Base-by-base conservation (phyloP, 37 sponge, comb jelly and placozoan genomes). In the Agelas oroides region DNA sequence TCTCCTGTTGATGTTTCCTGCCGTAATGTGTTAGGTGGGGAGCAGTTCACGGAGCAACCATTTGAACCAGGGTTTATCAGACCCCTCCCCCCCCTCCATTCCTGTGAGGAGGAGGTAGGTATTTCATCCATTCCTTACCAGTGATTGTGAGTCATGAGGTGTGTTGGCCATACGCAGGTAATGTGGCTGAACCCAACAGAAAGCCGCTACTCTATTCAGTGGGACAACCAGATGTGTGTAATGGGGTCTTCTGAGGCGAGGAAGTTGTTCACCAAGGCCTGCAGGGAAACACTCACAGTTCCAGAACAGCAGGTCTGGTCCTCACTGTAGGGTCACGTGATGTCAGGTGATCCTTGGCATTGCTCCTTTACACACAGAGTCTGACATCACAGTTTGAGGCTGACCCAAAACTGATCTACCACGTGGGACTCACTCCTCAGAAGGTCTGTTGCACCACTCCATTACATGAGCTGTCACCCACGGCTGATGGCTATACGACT, bases 181-280 rank as follows among this genome's bases (percentile, higher is more conserved):
- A 75, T 81, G 24, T 98, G 96, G 96, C 59, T 98, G 78, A 98
- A 96, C 66, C 98, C 98, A 1, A 90, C 82, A 39, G 92, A 93
- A 37, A 73, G 82, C 32, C 87, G 87, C 66, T 90, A 87, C 73
- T 60, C 84, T 70, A 82, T 95, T 23, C 92, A 98, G 71, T 98
- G 98, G 98, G 98, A 98, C 61, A 73, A 56, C 23, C 62, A 78
- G 54, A 94, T 98, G 96, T 91, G 94, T 8, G 46, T 8, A 46
- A 8, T 8, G 8, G 46, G 46, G 3, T 46, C 38, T 2, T 71
- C 23, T 74, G 82, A 76, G 33, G 46, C 74, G 12, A 68, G 77
- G 63, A 91, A 88, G 46, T 66, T 94, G 65, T 89, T 92, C 59
- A 60, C 77, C n/a, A 97, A 91, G 56, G 95, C 97, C 16, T 86